These are phyloP conservation scores for Zoanthus solanderi DNA, from an alignment of 92 coral and sea anemone genomes.

Conservation along the genomic window DNA sequence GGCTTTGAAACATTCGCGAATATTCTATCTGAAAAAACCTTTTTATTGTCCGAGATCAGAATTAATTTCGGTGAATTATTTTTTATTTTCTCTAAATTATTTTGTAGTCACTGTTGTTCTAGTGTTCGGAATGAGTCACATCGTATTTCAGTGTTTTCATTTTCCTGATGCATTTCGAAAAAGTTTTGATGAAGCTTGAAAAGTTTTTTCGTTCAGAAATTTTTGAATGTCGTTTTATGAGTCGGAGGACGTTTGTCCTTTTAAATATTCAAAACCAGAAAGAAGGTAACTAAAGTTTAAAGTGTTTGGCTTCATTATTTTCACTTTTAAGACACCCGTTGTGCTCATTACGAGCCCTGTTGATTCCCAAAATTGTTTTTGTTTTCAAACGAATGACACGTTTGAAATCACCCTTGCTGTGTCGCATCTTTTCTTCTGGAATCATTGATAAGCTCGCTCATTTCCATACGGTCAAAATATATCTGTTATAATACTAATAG, in stretches of 20 bases:
- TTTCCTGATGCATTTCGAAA: conserved; percentile 4
- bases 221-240: background rate
- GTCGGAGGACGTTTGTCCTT: conserved; percentile 3
- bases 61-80: background rate
- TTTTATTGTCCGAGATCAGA: conserved; percentile 3
- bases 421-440: conserved; percentile 21
- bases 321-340: conserved; percentile 7
- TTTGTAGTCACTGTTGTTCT: background rate
- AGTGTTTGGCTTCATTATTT: conserved; percentile 36
- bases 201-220: background rate
- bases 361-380: background rate
- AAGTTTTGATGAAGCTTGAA: background rate
- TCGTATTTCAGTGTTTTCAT: background rate
- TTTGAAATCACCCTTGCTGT: background rate
- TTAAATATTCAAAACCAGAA: background rate
- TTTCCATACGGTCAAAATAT: background rate
- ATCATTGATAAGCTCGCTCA: background rate
- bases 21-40: background rate
- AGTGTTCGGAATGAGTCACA: background rate
- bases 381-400: conserved; percentile 10
- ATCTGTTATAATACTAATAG: background rate
- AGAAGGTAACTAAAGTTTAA: conserved; percentile 3
- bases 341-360: background rate
- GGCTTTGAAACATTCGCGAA: background rate
- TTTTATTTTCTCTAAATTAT: background rate